phyloP scores from a whole-genome alignment of 2,113 vertebrate species.

The Python bivittatus region DNA sequence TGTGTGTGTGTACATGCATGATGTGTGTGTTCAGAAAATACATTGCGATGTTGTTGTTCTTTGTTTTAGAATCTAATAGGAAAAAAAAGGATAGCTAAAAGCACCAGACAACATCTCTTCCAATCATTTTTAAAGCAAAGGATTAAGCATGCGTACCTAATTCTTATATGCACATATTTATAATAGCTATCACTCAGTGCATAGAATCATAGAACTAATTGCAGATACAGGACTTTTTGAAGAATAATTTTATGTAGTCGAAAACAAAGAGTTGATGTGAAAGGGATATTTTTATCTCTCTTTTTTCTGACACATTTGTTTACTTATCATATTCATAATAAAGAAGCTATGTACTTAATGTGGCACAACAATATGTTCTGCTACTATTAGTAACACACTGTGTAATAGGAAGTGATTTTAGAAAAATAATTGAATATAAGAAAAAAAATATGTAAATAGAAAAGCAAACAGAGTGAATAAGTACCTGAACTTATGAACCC shows the following conservation, averaged over 20 bases:
- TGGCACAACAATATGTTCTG: slow-evolving; percentile 46
- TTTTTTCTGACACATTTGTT: background rate
- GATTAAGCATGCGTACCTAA: background rate
- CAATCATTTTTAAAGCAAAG: background rate
- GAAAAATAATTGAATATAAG: slow-evolving; percentile 60
- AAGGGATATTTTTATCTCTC: background rate
- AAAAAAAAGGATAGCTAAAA: background rate
- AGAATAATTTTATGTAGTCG: background rate
- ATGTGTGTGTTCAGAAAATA: no score
- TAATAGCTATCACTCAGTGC: background rate
- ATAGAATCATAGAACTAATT: background rate
- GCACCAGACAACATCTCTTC: background rate
- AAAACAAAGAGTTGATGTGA: background rate
- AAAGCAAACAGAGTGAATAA: slow-evolving; percentile 54
- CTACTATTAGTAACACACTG: slow-evolving; percentile 48
- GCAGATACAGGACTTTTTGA: background rate
- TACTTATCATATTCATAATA: slow-evolving; percentile 49
- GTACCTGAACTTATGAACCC: slow-evolving; percentile 51
- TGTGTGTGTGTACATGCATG: background rate
- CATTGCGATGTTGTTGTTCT: background rate
- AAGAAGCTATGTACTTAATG: slow-evolving; percentile 49
- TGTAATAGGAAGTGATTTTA: slow-evolving; percentile 52
- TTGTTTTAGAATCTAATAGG: background rate
- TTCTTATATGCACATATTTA: background rate
- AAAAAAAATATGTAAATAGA: slow-evolving; percentile 60